Percentiles rank a stretch among this genome's conserved stretches.
These are phyloP conservation scores for Apodemus agrarius DNA, from an alignment of 2,797 vertebrate species.

Conservation along the genomic window DNA sequence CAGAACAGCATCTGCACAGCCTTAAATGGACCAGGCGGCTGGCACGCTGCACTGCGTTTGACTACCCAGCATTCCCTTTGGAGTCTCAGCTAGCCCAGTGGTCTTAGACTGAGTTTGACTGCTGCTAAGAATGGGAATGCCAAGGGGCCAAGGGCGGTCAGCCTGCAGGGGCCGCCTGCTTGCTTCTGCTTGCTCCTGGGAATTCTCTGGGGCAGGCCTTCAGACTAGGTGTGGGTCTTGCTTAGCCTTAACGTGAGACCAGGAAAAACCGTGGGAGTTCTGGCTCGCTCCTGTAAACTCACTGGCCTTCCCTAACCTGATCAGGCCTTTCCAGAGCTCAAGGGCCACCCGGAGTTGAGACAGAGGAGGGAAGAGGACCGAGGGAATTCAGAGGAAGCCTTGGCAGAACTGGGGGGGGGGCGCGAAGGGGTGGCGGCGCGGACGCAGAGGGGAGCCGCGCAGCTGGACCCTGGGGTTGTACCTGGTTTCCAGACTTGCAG, in stretches of 20 bases:
- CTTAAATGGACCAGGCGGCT: not conserved
- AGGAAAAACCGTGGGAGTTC: not conserved
- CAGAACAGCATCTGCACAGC: not conserved
- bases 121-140: not conserved
- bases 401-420: not conserved
- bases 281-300: constrained; percentile 33
- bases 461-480: constrained; percentile 79
- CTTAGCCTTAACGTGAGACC: constrained; percentile 16
- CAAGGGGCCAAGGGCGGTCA: not conserved
- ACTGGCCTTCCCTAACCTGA: not conserved
- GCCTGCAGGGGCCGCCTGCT: not conserved
- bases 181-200: not conserved
- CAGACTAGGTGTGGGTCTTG: not conserved
- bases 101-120: not conserved
- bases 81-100: not conserved
- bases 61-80: not conserved
- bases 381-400: not conserved
- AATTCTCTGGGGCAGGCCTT: not conserved
- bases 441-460: not conserved
- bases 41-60: not conserved
- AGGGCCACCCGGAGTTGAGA: constrained; percentile 19
- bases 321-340: not conserved
- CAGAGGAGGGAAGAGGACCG: not conserved
- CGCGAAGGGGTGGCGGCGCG: not conserved
- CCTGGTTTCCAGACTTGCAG: constrained; percentile 99